Conservation (phyloP, 2,113 vertebrate species). For the Rhodinocichla rosea region DNA sequence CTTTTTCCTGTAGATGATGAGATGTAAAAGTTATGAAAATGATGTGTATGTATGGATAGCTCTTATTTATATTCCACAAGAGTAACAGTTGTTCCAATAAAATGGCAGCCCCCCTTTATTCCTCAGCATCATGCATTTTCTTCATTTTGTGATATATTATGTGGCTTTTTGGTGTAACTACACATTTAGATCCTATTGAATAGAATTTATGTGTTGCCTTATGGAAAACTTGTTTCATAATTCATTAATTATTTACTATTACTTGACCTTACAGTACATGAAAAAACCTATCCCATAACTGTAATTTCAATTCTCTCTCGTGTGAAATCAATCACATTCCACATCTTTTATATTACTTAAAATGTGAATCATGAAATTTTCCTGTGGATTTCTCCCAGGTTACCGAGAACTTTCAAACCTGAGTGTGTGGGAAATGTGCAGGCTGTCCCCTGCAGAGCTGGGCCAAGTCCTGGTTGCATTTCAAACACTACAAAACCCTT, state of each 20-base stretch:
- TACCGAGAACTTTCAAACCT: neutral
- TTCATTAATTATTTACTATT: slow-evolving; percentile 65
- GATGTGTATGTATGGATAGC: neutral
- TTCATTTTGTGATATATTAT: slow-evolving; percentile 2
- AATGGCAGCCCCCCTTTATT: neutral
- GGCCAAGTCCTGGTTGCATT: neutral
- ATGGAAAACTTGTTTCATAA: slow-evolving; percentile 55
- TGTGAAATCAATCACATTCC: slow-evolving; percentile 51
- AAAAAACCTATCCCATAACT: slow-evolving; percentile 17
- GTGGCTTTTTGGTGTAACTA: slow-evolving; percentile 34
- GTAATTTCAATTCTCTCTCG: slow-evolving; percentile 38
- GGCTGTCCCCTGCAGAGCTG: neutral
- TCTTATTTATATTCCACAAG: neutral
- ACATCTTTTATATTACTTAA: slow-evolving; percentile 54
- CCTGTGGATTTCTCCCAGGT: neutral
- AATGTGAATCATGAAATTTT: slow-evolving; percentile 25
- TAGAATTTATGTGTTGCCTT: slow-evolving; percentile 40
- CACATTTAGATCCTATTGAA: slow-evolving; percentile 5
- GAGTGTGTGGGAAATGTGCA: neutral
- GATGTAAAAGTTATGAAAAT: neutral
- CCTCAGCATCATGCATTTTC: neutral
- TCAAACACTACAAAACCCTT: fast-evolving
- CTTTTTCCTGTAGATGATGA: neutral
- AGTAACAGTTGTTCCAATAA: neutral
- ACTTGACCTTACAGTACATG: slow-evolving; percentile 50